Base-by-base conservation (phyloP, 2,888 invertebrate genomes). In the Strigamia crassipes region DNA sequence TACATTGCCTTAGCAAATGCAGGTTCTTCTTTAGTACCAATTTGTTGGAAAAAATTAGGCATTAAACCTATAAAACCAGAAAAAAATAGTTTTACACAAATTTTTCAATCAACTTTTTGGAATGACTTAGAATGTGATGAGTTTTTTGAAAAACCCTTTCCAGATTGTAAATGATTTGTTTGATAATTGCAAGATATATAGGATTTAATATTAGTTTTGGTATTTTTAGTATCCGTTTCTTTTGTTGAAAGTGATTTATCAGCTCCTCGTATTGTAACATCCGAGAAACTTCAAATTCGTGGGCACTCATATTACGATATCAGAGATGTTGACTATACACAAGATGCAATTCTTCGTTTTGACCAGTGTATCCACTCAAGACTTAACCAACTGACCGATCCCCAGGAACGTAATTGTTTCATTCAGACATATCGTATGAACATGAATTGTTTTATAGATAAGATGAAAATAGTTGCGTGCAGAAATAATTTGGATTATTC, bases 341-440 rank as follows among this genome's bases (percentile, higher is more conserved):
- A 66, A 66, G 27, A 27, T 66, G 73, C 73, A 3, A 73, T 73
- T 73, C 31, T 73, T 23, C 31, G 73, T 10, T 73, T 73, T 73
- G 73, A 73, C n/a, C 27, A 31, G 15, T 27, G 73, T 31, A 73
- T 73, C 10, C 31, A 1, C 6, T 31, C 31, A 13, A 73, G 73
- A 73, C 13, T 73, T 31, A 73, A n/a, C 0, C 73, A 31, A 73
- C 3, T 73, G 27, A 27, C 27, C 13, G 8, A 73, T n/a, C 12
- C 9, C 12, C 31, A 73, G 13, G 73, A 73, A n/a, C 23, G 73
- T 5, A n/a, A 31, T 73, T 73, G 73, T 15, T 27, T 73, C 31
- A 73, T 31, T 10, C 3, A 27, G 15, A 73, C 73, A 15, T 31
- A 73, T 12, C 13, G 5, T 31, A 31, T 73, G 31, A 21, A 66